A percentile compares a stretch with the other conserved stretches of the same genome.
Evolutionary conservation across 1,140 invertebrate genomes (phyloP).

Genomic region (Hirudo medicinalis): DNA sequence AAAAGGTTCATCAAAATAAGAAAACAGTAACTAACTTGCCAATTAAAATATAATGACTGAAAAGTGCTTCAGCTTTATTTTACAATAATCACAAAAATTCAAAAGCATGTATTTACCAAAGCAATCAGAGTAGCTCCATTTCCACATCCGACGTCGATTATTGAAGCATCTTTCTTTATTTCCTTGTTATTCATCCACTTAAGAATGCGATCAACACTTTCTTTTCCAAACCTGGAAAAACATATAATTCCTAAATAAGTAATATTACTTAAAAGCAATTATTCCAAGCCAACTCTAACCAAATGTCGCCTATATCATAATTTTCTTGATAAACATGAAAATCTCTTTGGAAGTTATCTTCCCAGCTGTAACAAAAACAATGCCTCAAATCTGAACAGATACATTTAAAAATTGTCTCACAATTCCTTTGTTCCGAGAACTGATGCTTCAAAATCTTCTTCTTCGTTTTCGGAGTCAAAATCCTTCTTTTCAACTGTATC

Average conservation of each 20-base stretch:
- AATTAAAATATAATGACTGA: background rate
- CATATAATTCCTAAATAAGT: background rate
- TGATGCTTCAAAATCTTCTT: slow-evolving; percentile 3
- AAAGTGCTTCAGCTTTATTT: too few relatives aligned
- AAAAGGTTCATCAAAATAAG: background rate
- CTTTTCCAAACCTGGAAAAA: slow-evolving; percentile 59
- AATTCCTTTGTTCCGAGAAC: slow-evolving; percentile 8
- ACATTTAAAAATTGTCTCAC: background rate
- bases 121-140: slow-evolving; percentile 73
- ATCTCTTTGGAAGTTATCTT: slow-evolving; percentile 13
- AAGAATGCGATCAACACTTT: slow-evolving; percentile 58
- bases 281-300: background rate
- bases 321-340: slow-evolving; percentile 6
- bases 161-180: background rate
- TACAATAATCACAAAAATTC: too few relatives aligned
- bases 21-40: too few relatives aligned
- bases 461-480: slow-evolving; percentile 1
- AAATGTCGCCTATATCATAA: slow-evolving; percentile 14
- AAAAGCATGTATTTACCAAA: slow-evolving; percentile 43
- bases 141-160: slow-evolving; percentile 62
- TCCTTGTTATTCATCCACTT: slow-evolving; percentile 43
- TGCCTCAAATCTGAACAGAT: too few relatives aligned
- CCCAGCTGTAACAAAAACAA: slow-evolving; percentile 10
- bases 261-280: background rate
- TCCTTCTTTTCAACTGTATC: too few relatives aligned